These are phyloP conservation scores for Dicrurus megarhynchus DNA, from an alignment of 2,113 vertebrate genomes.

Conservation along the genomic window DNA sequence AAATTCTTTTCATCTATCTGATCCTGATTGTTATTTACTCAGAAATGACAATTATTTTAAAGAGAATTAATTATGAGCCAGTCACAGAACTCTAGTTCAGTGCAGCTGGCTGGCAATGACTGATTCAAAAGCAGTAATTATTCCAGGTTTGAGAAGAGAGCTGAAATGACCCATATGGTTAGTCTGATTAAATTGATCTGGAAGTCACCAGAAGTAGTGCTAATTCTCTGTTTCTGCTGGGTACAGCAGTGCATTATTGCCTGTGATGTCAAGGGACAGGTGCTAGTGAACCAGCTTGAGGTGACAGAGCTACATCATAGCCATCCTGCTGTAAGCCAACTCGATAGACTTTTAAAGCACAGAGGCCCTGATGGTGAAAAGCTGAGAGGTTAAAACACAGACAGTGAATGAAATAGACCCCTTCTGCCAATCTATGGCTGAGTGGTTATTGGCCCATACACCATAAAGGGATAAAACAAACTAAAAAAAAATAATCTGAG, in stretches of 20 bases:
- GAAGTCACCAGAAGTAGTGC: constrained; percentile 30
- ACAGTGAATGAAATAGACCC: background rate
- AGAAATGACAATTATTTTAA: constrained; percentile 7
- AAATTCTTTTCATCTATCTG: background rate
- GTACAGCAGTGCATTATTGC: background rate
- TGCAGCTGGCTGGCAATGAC: constrained; percentile 4
- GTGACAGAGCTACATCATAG: background rate
- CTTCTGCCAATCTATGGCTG: background rate
- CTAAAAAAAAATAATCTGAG: background rate
- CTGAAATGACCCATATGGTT: constrained; percentile 65
- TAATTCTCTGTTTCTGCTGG: background rate
- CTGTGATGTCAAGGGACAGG: background rate
- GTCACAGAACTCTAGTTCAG: background rate
- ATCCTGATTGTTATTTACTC: background rate
- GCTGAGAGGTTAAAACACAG: background rate
- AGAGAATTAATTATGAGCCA: background rate
- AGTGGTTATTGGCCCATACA: background rate
- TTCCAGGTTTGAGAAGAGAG: constrained; percentile 51
- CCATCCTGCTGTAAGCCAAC: background rate
- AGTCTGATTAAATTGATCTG: constrained; percentile 44
- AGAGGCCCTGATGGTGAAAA: background rate
- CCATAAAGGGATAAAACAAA: background rate
- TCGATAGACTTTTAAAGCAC: background rate
- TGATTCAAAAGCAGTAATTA: constrained; percentile 51
- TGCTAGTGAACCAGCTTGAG: background rate